phyloP scores from a whole-genome alignment of 2,888 invertebrate species.

The Gandaritis pyraliata region DNA sequence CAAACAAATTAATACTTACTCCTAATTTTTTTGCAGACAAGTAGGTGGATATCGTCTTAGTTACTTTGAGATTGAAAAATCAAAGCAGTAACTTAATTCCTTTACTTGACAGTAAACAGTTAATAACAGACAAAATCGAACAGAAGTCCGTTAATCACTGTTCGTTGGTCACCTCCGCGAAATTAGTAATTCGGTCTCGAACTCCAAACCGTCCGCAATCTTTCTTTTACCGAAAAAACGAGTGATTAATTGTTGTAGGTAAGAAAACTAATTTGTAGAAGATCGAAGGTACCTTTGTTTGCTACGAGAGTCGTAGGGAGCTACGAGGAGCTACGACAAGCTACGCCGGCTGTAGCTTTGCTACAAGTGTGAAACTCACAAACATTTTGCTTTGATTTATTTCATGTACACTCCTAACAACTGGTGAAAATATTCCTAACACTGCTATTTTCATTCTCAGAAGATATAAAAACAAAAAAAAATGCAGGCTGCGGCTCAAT shows the following conservation, averaged over 20 bases:
- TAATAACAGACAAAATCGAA: slow-evolving; percentile 7
- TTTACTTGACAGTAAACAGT: slow-evolving; percentile 1
- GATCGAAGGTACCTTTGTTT: slow-evolving; percentile 47
- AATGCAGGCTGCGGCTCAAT: too few relatives aligned
- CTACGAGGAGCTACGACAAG: slow-evolving; percentile 41
- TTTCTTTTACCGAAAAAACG: slow-evolving; percentile 43
- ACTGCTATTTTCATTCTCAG: too few relatives aligned
- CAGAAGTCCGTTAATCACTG: slow-evolving; percentile 28
- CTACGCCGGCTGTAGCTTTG: slow-evolving; percentile 14
- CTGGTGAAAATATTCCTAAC: too few relatives aligned
- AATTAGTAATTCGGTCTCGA: slow-evolving; percentile 32
- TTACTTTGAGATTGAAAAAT: too few relatives aligned
- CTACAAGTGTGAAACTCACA: not conserved
- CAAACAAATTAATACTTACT: too few relatives aligned
- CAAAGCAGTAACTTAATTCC: not conserved
- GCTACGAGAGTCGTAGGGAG: slow-evolving; percentile 32
- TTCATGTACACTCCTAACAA: too few relatives aligned
- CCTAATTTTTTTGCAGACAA: too few relatives aligned
- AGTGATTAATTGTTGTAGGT: slow-evolving; percentile 54
- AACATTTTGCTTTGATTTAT: too few relatives aligned
- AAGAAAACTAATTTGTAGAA: slow-evolving; percentile 52
- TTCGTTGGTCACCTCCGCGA: slow-evolving; percentile 28
- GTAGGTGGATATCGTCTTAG: too few relatives aligned
- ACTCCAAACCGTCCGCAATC: slow-evolving; percentile 30
- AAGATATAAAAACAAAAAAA: too few relatives aligned